A percentile compares a stretch with the other conserved stretches of the same genome.
phyloP scores from a whole-genome alignment of 2,888 invertebrate genomes.

The Drosophila bunnanda region DNA sequence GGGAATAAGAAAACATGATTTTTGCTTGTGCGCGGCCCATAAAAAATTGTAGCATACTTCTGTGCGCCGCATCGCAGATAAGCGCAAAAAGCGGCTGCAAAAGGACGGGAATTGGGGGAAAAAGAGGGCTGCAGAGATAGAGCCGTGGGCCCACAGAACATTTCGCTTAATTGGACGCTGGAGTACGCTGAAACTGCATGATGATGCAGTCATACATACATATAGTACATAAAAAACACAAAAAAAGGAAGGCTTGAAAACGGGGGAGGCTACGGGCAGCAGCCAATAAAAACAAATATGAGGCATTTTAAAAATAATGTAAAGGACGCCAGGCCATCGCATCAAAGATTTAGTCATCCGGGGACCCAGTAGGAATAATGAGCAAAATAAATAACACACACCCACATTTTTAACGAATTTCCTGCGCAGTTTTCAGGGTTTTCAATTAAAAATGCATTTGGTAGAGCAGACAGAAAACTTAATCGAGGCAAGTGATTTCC shows the following conservation, averaged over 20 bases:
- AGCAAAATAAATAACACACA: constrained; percentile 14
- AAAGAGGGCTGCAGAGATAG: constrained; percentile 30
- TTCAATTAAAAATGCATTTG: constrained; percentile 9
- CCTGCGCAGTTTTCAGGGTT: not conserved
- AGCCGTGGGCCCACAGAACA: constrained; percentile 46
- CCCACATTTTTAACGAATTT: constrained; percentile 10
- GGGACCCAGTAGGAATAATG: constrained; percentile 13
- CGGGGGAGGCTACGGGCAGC: constrained; percentile 1
- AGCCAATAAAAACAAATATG: constrained; percentile 76
- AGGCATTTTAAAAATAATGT: constrained; percentile 79
- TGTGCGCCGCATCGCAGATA: constrained; percentile 58
- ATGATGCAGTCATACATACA: constrained; percentile 69
- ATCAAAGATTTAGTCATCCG: constrained; percentile 34
- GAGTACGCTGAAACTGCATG: constrained; percentile 76
- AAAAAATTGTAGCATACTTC: constrained; percentile 79
- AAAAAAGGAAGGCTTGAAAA: constrained; percentile 37
- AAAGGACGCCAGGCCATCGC: constrained; percentile 39
- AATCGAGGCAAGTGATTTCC: not conserved
- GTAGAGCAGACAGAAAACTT: not conserved
- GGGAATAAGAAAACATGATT: constrained; percentile 81
- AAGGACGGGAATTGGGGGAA: not conserved
- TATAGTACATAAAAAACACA: constrained; percentile 14
- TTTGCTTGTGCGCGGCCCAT: constrained; percentile 79
- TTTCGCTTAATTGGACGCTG: constrained; percentile 80
- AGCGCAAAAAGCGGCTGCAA: constrained; percentile 31